Conservation (phyloP, 2,888 invertebrate genomes). For the Erannis defoliaria region DNA sequence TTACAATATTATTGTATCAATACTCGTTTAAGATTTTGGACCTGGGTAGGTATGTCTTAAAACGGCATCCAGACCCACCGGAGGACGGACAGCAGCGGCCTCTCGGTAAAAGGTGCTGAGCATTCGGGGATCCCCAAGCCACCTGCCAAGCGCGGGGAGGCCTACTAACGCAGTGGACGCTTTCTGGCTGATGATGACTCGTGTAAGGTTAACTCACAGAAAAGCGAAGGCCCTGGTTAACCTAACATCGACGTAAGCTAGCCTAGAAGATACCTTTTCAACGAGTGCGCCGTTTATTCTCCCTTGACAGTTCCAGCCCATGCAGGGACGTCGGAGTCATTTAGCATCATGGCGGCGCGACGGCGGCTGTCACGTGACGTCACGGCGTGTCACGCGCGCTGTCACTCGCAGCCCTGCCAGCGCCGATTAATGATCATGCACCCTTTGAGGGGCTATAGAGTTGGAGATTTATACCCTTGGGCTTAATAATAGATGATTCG, state of each 20-base stretch:
- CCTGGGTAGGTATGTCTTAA: no score
- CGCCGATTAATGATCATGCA: constrained; percentile 35
- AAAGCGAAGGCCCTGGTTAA: no score
- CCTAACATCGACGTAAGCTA: neutral
- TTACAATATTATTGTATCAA: no score
- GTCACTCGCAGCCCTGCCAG: constrained; percentile 30
- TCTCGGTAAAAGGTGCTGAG: no score
- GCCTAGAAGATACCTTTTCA: neutral
- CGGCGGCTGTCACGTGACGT: constrained; percentile 22
- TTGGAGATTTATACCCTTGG: constrained; percentile 5
- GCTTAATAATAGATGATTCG: no score
- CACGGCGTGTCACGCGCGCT: constrained; percentile 24
- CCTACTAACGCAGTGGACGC: no score
- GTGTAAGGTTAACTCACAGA: neutral
- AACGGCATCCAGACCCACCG: no score
- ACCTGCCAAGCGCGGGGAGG: no score
- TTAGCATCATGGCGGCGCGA: constrained; percentile 19
- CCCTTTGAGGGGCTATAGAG: constrained; percentile 27
- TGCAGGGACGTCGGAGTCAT: constrained; percentile 11
- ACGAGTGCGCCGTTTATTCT: neutral
- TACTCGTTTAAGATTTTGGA: no score
- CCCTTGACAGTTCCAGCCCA: neutral
- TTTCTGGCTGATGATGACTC: no score
- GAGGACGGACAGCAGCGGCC: no score
- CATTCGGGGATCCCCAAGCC: no score